These are phyloP conservation scores for Forbesichthys agassizii DNA, from an alignment of 2,113 vertebrate genomes.

Conservation along the genomic window DNA sequence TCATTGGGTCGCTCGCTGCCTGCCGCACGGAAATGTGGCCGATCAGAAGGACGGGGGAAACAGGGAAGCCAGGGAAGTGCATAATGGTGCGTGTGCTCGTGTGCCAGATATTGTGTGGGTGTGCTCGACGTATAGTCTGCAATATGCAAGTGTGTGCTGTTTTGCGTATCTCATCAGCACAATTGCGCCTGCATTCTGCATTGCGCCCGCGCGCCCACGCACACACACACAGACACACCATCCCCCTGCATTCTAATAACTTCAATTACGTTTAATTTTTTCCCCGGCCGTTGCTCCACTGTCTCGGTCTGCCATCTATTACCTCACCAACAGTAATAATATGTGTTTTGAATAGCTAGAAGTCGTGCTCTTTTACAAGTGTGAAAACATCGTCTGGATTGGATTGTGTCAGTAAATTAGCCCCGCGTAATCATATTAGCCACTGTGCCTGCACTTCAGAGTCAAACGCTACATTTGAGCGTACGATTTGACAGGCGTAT, in stretches of 20 bases:
- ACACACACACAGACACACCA: neutral
- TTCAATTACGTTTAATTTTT: constrained; percentile 20
- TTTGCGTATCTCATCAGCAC: neutral
- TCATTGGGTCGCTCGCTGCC: constrained; percentile 54
- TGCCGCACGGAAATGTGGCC: constrained; percentile 37
- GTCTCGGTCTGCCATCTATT: constrained; percentile 12
- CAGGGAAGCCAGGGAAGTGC: constrained; percentile 35
- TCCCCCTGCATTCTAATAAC: constrained; percentile 5
- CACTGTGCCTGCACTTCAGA: constrained; percentile 41
- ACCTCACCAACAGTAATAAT: constrained; percentile 18
- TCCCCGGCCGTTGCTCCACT: neutral
- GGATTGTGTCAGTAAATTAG: constrained; percentile 42
- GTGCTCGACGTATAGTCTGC: neutral
- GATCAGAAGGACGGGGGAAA: constrained; percentile 30
- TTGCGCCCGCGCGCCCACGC: neutral
- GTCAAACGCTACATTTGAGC: constrained; percentile 2
- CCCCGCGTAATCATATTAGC: constrained; percentile 45
- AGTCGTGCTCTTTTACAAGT: neutral
- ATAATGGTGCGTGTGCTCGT: constrained; percentile 12
- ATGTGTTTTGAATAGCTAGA: neutral
- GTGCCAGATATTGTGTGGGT: neutral
- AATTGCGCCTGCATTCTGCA: neutral
- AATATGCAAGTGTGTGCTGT: neutral
- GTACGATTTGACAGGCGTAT: no score
- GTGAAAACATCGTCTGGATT: constrained; percentile 39